phyloP scores from a whole-genome alignment of 1,140 invertebrate species.

The Aphelinus certus region DNA sequence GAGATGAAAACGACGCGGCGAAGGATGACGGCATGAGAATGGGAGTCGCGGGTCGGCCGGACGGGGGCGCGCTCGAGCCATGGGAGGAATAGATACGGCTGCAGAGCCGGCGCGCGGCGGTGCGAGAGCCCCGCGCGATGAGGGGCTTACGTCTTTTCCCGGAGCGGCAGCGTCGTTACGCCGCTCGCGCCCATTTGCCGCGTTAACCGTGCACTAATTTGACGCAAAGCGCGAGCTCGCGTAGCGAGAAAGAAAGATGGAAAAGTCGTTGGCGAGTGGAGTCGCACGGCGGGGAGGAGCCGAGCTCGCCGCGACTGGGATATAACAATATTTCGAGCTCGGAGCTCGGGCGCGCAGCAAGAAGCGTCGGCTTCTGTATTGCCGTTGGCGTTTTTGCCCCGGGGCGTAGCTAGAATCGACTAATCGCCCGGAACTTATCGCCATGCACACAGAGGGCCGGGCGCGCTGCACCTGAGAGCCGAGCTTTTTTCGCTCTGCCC shows the following conservation, averaged over 20 bases:
- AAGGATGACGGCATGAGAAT: background rate
- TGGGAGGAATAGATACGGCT: background rate
- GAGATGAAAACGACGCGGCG: no score
- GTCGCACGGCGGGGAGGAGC: no score
- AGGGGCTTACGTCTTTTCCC: constrained; percentile 41
- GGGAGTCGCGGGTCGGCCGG: constrained; percentile 6
- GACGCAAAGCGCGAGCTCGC: constrained; percentile 42
- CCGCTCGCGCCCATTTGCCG: constrained; percentile 39
- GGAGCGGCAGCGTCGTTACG: constrained; percentile 35
- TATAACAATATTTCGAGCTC: no score
- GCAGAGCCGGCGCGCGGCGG: background rate
- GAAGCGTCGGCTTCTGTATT: background rate
- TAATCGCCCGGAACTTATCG: constrained; percentile 16
- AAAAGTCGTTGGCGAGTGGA: no score
- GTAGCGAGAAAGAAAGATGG: no score
- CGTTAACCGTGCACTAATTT: constrained; percentile 48
- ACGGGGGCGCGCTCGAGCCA: no score
- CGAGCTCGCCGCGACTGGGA: no score
- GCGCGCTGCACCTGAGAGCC: background rate
- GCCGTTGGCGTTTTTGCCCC: no score
- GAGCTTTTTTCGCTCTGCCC: no score
- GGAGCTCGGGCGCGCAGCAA: no score
- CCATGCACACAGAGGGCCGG: background rate
- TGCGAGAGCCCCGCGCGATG: background rate
- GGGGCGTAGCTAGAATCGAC: background rate